Evolutionary conservation across 2,888 invertebrate species (phyloP), one percentile per base, ranked within the genome.

Genomic region (Esperia sulphurella): DNA sequence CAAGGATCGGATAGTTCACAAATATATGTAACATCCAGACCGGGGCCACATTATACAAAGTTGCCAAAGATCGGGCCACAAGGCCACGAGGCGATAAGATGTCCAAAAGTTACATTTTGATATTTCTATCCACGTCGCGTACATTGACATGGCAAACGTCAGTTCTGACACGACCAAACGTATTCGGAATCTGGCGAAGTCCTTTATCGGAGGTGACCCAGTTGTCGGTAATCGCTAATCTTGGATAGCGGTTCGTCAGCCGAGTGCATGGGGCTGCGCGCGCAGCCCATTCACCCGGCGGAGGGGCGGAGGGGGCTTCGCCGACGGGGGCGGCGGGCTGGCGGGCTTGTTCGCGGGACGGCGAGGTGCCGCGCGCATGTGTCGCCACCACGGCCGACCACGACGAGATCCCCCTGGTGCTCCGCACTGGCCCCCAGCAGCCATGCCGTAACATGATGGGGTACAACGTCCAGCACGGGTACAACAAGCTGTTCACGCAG

Each of bases 401-500:
- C 63, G 89, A 90, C 81, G 88, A 71, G 62, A 86, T 87, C 64
- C 89, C 90, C 46, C 80, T 88, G 83, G 87, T 88, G 89, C 88
- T 82, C 83, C 86, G 83, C 59, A 75, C 82, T 59, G 83, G 83
- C 83, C 83, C 83, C 83, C 85, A 78, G 56, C 82, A 76, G 64
- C 87, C 90, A 92, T 92, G 92, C 83, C 92, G 92, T 89, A 92
- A 87, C 87, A 94, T 94, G 93, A 94, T 94, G 91, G 93, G 93
- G 70, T 94, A 94, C 91, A 93, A 92, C 90, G 93, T 91, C 90
- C 90, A 92, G 83, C 92, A 94, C 77, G 95, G 94, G 79, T 95
- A 95, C 92, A 95, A 95, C 91, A 95, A 95, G 91, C 92, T 95
- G 78, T 95, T 95, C 74, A 94, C 95, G 53, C 95, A 95, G 95